Percentiles rank a stretch among this genome's conserved stretches.
Evolutionary conservation across 2,113 vertebrate species (phyloP).

Genomic region (Cacatua alba): DNA sequence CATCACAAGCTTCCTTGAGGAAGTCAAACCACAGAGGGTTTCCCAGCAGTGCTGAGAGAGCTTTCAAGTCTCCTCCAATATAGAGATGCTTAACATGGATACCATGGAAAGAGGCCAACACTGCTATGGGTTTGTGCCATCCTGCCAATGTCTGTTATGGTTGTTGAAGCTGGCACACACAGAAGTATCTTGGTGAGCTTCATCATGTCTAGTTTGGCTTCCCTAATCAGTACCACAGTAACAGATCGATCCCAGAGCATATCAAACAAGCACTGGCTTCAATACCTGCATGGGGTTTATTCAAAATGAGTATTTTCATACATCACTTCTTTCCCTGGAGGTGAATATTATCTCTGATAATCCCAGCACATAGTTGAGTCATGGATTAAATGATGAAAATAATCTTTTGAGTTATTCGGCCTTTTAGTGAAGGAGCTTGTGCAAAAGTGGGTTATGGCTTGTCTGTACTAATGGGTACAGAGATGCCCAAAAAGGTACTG

Average conservation of each 20-base stretch:
- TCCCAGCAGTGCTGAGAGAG: not conserved
- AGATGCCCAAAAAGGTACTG: not conserved
- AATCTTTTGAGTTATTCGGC: not conserved
- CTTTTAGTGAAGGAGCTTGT: not conserved
- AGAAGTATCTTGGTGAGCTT: not conserved
- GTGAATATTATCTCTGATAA: not conserved
- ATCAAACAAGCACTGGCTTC: not conserved
- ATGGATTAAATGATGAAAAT: accelerated
- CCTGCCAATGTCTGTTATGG: not conserved
- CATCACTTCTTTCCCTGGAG: not conserved
- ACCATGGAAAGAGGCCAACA: not conserved
- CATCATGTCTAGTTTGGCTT: not conserved
- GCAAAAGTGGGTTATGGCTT: not conserved
- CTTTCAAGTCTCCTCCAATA: not conserved
- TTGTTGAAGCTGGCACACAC: not conserved
- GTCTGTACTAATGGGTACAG: not conserved
- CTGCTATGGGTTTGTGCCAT: not conserved
- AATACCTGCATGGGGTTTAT: not conserved
- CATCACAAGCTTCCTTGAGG: not conserved
- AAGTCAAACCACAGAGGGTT: not conserved
- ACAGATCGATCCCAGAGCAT: accelerated
- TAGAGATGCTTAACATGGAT: not conserved
- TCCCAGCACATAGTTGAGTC: not conserved
- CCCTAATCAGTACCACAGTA: not conserved
- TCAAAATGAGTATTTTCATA: not conserved